These are phyloP conservation scores for Drosophila leonis DNA, from an alignment of 2,888 invertebrate species.

Conservation along the genomic window DNA sequence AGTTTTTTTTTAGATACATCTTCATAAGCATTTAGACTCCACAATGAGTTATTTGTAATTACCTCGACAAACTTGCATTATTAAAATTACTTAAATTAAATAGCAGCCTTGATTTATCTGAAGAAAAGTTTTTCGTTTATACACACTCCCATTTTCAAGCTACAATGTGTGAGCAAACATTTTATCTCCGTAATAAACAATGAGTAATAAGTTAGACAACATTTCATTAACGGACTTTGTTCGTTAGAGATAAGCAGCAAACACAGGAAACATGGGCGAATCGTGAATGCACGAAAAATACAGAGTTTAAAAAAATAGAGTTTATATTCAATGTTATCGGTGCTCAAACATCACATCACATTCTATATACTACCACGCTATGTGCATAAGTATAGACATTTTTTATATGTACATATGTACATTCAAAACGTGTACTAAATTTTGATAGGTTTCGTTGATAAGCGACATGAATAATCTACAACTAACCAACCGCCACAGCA, in stretches of 20 bases:
- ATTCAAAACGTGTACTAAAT: constrained; percentile 4
- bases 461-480: constrained; percentile 28
- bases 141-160: background rate
- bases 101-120: background rate
- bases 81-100: background rate
- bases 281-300: constrained; percentile 10
- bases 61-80: no score
- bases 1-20: no score
- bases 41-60: no score
- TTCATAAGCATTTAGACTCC: background rate
- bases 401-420: background rate
- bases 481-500: background rate
- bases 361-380: constrained; percentile 6
- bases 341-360: background rate
- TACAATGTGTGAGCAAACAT: background rate
- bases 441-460: constrained; percentile 26
- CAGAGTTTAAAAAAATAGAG: background rate
- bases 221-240: constrained; percentile 15
- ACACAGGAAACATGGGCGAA: constrained; percentile 1
- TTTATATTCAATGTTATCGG: constrained; percentile 27
- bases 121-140: background rate
- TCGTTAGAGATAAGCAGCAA: constrained; percentile 11
- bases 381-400: background rate
- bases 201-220: background rate
- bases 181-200: background rate